A percentile compares a stretch with the other conserved stretches of the same genome.
phyloP scores from a whole-genome alignment of 2,888 invertebrate species.

The Patella caerulea region DNA sequence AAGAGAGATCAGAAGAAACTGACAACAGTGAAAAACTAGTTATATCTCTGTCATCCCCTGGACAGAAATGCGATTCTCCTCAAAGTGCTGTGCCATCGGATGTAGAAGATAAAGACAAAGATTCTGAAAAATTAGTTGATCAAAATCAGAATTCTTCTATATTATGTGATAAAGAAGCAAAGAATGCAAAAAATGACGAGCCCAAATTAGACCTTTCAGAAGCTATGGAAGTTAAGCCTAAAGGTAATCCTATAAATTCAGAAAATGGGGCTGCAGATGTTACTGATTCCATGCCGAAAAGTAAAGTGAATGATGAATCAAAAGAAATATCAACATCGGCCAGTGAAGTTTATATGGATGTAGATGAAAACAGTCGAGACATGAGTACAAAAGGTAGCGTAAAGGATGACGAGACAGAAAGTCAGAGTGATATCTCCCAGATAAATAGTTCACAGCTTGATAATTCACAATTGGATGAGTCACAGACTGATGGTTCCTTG shows the following conservation, averaged over 20 bases:
- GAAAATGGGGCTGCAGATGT: not conserved
- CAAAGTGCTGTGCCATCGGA: too few species aligned
- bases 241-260: not conserved
- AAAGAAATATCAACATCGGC: constrained; percentile 1
- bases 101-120: too few species aligned
- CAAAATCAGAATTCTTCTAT: constrained; percentile 2
- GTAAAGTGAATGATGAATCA: not conserved
- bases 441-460: not conserved
- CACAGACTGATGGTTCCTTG: not conserved
- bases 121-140: not conserved
- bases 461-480: not conserved
- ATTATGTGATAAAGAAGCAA: not conserved
- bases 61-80: too few species aligned
- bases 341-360: not conserved
- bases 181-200: not conserved
- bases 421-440: not conserved
- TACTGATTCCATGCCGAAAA: not conserved
- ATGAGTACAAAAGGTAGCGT: constrained; percentile 4
- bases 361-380: not conserved
- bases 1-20: not conserved
- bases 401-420: not conserved
- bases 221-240: not conserved
- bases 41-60: not conserved
- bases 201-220: not conserved
- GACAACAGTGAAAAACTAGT: not conserved